Evolutionary conservation across 2,797 vertebrate species (phyloP).

Genomic region (Gymnopithys bicolor): DNA sequence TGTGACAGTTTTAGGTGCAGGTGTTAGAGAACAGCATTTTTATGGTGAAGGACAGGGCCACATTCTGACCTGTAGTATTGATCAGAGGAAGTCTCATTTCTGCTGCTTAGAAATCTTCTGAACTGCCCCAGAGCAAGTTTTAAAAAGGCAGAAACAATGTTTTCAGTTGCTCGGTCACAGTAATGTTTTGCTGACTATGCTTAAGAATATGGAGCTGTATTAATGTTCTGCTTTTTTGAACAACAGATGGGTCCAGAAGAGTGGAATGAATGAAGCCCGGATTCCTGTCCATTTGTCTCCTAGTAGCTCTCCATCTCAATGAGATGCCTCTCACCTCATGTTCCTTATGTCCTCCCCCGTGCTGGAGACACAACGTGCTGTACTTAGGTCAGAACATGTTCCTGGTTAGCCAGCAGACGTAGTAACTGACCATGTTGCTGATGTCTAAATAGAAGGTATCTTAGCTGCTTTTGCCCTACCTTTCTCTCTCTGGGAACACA

Average conservation of each 20-base stretch:
- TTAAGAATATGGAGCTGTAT: background rate
- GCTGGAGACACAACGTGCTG: background rate
- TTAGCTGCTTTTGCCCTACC: background rate
- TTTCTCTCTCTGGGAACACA: background rate
- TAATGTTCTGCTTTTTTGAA: background rate
- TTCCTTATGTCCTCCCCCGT: background rate
- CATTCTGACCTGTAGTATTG: background rate
- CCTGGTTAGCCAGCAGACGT: background rate
- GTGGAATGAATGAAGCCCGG: background rate
- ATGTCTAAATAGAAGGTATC: background rate
- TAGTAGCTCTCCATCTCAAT: background rate
- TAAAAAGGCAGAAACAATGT: background rate
- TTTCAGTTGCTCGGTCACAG: background rate
- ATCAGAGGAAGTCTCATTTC: background rate
- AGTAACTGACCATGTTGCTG: background rate
- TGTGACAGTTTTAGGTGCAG: rapidly evolving
- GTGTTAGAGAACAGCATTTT: background rate
- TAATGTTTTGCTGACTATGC: background rate
- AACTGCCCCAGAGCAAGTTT: background rate
- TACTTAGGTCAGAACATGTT: background rate
- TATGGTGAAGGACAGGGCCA: background rate
- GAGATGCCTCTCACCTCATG: background rate
- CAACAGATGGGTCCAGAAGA: background rate
- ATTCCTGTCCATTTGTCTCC: background rate
- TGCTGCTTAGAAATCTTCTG: background rate